Evolutionary conservation across 2,113 vertebrate genomes (phyloP), one percentile per base, ranked within the genome.

Genomic region (Nanorana parkeri): DNA sequence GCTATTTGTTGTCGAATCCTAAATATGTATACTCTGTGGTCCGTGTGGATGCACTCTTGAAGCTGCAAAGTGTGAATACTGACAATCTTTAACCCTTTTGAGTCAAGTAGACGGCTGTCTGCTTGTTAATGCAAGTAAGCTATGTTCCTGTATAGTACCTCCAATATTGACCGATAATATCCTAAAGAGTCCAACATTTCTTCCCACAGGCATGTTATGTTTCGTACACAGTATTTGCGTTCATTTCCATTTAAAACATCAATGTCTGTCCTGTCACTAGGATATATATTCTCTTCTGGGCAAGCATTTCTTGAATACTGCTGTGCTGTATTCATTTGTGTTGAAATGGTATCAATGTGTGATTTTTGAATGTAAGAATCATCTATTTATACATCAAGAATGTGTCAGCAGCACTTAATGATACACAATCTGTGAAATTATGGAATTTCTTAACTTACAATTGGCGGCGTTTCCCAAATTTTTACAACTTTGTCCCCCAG

Each of bases 311-410:
- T 55, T 23, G 69, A 74, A 81, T 81, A 81, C 61, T 51, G 80
- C 80, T 41, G 80, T 74, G 69, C 69, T 81, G 60, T 81, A 81
- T 81, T 81, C 69, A 20, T 24, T 41, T 63, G 58, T 68, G 58
- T 20, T 69, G 21, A 32, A 36, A 66, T 79, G 58, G 52, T 55
- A 47, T 11, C 10, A 23, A 21, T 23, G 23, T 56, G 67, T 68
- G 65, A 68, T 52, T 32, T 79, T 32, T 79, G 19, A 65, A 24
- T 81, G 61, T 32, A 36, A 74, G 58, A 81, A 41, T 32, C 41
- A 74, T 81, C 80, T 81, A 64, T 75, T 81, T 81, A 74, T 81
- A 74, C 80, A 81, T 26, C 1, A 61, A 80, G 56, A 80, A 74
- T 81, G 80, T 81, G 68, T 65, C 60, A 16, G 80, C 80, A 81